phyloP scores from a whole-genome alignment of 1,140 invertebrate species.

The Hycleus phaleratus region DNA sequence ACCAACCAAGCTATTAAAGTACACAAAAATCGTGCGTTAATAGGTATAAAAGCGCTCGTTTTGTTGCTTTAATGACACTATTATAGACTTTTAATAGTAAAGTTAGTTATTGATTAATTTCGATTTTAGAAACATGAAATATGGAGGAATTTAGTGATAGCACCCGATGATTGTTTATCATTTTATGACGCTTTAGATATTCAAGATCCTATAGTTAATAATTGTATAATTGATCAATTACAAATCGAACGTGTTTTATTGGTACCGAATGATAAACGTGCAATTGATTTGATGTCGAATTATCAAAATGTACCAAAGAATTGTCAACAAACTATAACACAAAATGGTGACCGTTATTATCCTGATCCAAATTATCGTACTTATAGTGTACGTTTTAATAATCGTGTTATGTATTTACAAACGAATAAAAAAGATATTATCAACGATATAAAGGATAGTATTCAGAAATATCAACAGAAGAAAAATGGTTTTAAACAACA shows the following conservation, averaged over 20 bases:
- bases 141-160: constrained; percentile 17
- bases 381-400: constrained; percentile 47
- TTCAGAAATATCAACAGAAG: constrained; percentile 14
- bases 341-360: constrained; percentile 52
- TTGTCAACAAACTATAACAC: constrained; percentile 55
- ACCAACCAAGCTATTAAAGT: too few relatives aligned
- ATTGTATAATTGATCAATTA: constrained; percentile 78
- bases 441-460: constrained; percentile 19
- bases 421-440: constrained; percentile 49
- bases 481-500: constrained; percentile 18
- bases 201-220: constrained; percentile 67
- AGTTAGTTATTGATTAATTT: not conserved
- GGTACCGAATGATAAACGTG: constrained; percentile 54
- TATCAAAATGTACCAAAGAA: constrained; percentile 55
- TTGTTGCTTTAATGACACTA: too few relatives aligned
- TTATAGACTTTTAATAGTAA: not conserved
- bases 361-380: constrained; percentile 61
- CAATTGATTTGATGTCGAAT: constrained; percentile 54
- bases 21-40: too few relatives aligned
- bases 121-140: constrained; percentile 54
- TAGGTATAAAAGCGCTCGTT: too few relatives aligned
- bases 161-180: constrained; percentile 41
- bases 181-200: constrained; percentile 66
- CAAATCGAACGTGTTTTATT: constrained; percentile 61
- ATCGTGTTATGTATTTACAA: constrained; percentile 50